A percentile compares a stretch with the other conserved stretches of the same genome.
Conservation (phyloP, 2,888 invertebrate species). For the Apocheima hispidaria region DNA sequence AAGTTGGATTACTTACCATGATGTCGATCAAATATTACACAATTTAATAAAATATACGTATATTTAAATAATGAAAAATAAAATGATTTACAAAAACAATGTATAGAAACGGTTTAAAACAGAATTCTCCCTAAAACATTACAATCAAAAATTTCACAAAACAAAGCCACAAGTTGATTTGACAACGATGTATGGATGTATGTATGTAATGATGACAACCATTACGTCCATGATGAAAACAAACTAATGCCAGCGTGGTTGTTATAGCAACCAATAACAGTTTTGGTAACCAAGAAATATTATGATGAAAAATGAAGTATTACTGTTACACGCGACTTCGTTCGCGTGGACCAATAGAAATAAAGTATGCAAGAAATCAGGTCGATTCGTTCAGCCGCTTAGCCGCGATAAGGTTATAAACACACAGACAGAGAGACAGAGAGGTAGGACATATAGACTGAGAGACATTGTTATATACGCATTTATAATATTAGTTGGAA, state of each 20-base stretch:
- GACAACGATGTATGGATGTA: no score
- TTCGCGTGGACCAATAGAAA: no score
- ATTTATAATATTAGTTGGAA: no score
- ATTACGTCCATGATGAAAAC: neutral
- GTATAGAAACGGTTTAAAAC: neutral
- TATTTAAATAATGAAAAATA: neutral
- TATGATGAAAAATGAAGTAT: no score
- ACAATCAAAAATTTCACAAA: no score
- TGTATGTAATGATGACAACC: neutral
- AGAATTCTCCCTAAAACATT: neutral
- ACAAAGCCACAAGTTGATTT: neutral
- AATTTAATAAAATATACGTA: neutral
- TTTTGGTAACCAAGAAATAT: neutral
- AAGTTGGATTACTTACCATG: neutral
- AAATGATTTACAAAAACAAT: neutral
- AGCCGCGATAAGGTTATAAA: no score
- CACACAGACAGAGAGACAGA: no score
- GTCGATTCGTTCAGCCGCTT: no score
- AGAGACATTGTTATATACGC: no score
- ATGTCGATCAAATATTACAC: neutral
- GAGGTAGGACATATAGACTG: no score
- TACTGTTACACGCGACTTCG: no score
- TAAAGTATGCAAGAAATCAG: no score
- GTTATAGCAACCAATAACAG: neutral
- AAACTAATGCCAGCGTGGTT: neutral